Evolutionary conservation across 2,797 vertebrate species (phyloP).

Genomic region (Choloepus didactylus): DNA sequence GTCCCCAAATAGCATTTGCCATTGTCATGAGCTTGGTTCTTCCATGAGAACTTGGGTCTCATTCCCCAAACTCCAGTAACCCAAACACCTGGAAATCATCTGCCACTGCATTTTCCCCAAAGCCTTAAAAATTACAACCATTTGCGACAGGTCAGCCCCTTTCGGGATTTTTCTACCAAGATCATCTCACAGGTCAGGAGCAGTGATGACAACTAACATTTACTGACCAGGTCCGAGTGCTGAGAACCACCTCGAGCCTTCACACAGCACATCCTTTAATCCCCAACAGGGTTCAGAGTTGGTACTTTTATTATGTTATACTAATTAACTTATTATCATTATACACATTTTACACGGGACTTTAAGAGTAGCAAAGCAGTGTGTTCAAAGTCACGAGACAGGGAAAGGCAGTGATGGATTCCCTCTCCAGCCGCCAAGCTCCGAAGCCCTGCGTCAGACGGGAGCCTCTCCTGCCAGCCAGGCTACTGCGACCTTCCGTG

Average conservation of each 20-base stretch:
- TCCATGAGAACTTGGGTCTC: slow-evolving; percentile 54
- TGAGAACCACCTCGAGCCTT: background rate
- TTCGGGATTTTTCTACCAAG: background rate
- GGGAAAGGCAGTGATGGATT: background rate
- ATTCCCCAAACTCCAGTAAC: slow-evolving; percentile 58
- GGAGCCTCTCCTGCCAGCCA: background rate
- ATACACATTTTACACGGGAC: background rate
- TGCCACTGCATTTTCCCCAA: background rate
- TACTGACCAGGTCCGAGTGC: background rate
- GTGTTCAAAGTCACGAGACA: background rate
- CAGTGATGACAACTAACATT: background rate
- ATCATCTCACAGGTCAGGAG: background rate
- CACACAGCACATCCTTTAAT: background rate
- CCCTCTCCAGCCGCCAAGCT: background rate
- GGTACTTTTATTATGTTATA: background rate
- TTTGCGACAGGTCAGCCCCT: background rate
- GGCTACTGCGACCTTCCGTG: background rate
- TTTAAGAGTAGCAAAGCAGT: background rate
- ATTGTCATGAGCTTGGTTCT: background rate
- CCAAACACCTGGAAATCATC: slow-evolving; percentile 54
- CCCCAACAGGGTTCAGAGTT: background rate
- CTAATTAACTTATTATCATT: background rate
- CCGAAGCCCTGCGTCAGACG: background rate
- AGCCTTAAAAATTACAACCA: background rate
- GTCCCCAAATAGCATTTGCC: slow-evolving; percentile 12